phyloP scores from a whole-genome alignment of 2,888 invertebrate species.

The Morpho achilles region DNA sequence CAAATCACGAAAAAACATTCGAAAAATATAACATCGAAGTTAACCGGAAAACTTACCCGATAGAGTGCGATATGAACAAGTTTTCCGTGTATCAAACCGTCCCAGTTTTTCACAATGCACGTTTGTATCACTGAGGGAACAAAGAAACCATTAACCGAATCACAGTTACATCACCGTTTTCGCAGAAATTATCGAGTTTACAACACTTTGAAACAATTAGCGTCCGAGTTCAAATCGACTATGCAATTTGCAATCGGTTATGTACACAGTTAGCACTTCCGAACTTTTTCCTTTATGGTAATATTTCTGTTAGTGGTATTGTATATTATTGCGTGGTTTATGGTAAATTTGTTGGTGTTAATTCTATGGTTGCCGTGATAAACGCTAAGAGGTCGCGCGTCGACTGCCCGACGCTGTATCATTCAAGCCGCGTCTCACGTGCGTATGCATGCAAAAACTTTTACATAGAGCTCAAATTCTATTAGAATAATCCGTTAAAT shows the following conservation, averaged over 20 bases:
- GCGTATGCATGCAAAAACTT: constrained; percentile 66
- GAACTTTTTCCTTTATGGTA: background rate
- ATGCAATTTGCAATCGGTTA: constrained; percentile 34
- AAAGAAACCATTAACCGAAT: constrained; percentile 53
- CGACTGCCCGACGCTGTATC: constrained; percentile 65
- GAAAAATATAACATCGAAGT: constrained; percentile 40
- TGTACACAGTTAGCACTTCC: constrained; percentile 1
- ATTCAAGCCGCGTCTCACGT: constrained; percentile 62
- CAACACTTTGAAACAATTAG: constrained; percentile 20
- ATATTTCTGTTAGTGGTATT: background rate
- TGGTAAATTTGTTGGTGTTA: constrained; percentile 9
- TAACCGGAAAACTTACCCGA: constrained; percentile 18
- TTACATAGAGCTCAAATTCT: constrained; percentile 55
- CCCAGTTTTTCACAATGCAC: constrained; percentile 44
- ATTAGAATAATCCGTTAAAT: constrained; percentile 39
- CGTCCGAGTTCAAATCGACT: constrained; percentile 32
- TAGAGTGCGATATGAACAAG: background rate
- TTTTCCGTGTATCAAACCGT: background rate
- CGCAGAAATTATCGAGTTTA: constrained; percentile 50
- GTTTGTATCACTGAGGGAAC: constrained; percentile 47
- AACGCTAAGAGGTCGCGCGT: constrained; percentile 62
- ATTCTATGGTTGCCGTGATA: constrained; percentile 53
- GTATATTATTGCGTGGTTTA: constrained; percentile 6
- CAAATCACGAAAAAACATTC: constrained; percentile 14
- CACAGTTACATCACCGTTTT: constrained; percentile 61